phyloP scores from a whole-genome alignment of 2,113 vertebrate species.

The Leptodactylus fuscus region DNA sequence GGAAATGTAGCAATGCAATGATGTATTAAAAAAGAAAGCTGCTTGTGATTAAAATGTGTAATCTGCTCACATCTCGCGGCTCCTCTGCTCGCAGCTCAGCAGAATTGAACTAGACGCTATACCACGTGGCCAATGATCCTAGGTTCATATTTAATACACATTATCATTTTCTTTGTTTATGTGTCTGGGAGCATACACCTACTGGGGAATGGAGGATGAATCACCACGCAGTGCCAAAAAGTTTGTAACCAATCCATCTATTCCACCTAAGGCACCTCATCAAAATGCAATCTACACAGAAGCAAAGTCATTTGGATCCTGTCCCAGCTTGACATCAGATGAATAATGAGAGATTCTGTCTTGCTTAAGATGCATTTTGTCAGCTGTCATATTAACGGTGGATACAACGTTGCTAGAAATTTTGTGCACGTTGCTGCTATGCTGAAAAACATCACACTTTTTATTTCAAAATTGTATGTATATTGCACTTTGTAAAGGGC shows the following conservation, averaged over 20 bases:
- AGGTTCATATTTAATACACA: conserved; percentile 25
- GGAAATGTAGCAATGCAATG: not conserved
- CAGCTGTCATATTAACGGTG: conserved; percentile 40
- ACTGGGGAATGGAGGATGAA: conserved; percentile 13
- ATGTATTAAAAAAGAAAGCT: not conserved
- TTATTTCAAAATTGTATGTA: not conserved
- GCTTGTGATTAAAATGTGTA: conserved; percentile 23
- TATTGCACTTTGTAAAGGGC: conserved; percentile 31
- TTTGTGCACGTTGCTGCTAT: not conserved
- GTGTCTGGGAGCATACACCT: conserved; percentile 8
- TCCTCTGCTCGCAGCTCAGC: not conserved
- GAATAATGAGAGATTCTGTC: conserved; percentile 31
- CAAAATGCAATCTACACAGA: conserved; percentile 39
- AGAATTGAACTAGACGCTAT: not conserved
- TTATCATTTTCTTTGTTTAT: conserved; percentile 44
- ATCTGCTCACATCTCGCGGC: not conserved
- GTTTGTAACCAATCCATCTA: conserved; percentile 34
- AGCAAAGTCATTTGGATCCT: conserved; percentile 50
- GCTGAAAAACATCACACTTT: conserved; percentile 1
- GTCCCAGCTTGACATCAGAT: conserved; percentile 37
- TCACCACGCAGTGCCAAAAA: conserved; percentile 34
- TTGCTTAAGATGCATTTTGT: conserved; percentile 39
- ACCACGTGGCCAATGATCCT: not conserved
- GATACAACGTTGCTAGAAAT: conserved; percentile 3
- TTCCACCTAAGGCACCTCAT: conserved; percentile 47